Percentiles rank a stretch among this genome's conserved stretches.
Evolutionary conservation across 2,797 vertebrate species (phyloP).

Genomic region (Fistularia tabacaria): DNA sequence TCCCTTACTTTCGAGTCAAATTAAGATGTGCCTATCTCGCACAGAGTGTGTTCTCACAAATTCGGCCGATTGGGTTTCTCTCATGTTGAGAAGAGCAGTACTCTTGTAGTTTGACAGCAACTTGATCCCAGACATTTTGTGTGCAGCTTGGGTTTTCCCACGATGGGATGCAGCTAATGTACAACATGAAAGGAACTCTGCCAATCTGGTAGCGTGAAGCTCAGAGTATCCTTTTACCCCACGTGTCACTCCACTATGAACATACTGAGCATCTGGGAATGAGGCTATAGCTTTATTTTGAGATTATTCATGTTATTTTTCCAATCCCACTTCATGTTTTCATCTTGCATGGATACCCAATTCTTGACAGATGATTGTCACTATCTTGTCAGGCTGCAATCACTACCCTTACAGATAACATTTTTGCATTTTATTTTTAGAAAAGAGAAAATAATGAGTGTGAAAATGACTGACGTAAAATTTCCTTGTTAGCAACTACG

Average conservation of each 20-base stretch:
- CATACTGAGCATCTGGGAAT: neutral
- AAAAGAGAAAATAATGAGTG: too few species aligned
- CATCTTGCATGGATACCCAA: too few species aligned
- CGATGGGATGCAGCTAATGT: conserved; percentile 29
- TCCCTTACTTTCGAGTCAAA: too few species aligned
- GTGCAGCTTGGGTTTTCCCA: conserved; percentile 52
- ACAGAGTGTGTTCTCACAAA: neutral
- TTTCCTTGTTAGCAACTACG: too few species aligned
- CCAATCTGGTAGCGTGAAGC: conserved; percentile 20
- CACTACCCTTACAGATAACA: too few species aligned
- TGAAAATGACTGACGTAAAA: too few species aligned
- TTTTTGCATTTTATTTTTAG: too few species aligned
- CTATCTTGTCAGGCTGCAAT: too few species aligned
- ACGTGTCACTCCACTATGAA: neutral
- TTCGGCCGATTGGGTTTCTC: neutral
- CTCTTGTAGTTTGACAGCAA: conserved; percentile 59
- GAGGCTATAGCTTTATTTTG: neutral
- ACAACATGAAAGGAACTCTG: conserved; percentile 36
- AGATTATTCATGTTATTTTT: neutral
- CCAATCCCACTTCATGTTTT: too few species aligned
- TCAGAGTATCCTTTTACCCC: conserved; percentile 3
- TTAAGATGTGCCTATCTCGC: too few species aligned
- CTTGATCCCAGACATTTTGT: conserved; percentile 31
- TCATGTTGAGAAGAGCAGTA: neutral
- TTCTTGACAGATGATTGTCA: too few species aligned